Conservation (phyloP, 2,113 vertebrate species). For the Thalassarche chlororhynchos region DNA sequence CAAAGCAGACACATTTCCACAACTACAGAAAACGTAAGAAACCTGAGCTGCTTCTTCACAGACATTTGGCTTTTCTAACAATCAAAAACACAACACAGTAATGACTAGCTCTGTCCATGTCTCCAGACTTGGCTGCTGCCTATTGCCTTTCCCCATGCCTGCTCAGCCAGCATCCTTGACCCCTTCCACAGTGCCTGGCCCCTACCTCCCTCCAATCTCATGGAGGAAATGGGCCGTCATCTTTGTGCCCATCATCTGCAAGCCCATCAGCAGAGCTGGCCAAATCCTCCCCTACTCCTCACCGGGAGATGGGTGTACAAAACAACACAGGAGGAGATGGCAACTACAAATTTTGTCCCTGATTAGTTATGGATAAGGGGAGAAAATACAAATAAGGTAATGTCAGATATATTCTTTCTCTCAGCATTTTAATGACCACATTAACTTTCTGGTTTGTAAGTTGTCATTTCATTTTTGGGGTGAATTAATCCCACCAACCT, state of each 20-base stretch:
- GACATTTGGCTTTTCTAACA: neutral
- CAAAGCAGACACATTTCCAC: neutral
- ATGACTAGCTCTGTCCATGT: neutral
- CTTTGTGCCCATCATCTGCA: neutral
- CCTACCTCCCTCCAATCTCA: neutral
- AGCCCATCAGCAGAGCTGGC: neutral
- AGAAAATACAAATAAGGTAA: neutral
- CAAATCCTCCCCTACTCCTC: neutral
- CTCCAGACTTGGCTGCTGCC: neutral
- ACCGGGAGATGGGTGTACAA: neutral
- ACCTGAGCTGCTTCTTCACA: neutral
- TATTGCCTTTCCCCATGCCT: neutral
- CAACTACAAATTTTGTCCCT: neutral
- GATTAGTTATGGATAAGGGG: neutral
- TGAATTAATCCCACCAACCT: neutral
- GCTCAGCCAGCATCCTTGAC: neutral
- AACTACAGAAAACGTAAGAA: neutral
- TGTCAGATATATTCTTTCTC: neutral
- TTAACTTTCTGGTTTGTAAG: neutral
- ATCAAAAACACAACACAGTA: neutral
- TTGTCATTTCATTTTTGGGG: neutral
- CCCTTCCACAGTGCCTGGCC: neutral
- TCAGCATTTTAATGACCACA: neutral
- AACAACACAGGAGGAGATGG: neutral
- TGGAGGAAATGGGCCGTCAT: rapidly evolving